A percentile compares a stretch with the other conserved stretches of the same genome.
Evolutionary conservation across 1,140 invertebrate species (phyloP).

Genomic region (Brachionus rubens): DNA sequence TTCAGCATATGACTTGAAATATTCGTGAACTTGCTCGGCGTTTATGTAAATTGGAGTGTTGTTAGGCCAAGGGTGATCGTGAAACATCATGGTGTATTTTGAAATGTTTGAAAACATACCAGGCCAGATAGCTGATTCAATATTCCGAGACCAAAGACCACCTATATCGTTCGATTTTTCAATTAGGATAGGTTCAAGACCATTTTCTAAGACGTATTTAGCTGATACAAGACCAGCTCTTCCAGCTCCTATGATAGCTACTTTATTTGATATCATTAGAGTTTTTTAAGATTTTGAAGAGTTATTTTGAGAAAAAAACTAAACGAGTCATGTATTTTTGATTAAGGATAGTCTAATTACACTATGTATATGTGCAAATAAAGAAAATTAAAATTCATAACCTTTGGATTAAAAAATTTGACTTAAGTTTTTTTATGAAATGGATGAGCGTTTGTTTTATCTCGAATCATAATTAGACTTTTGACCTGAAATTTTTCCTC

Average conservation of each 20-base stretch:
- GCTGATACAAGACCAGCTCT: conserved; percentile 27
- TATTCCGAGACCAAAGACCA: conserved; percentile 30
- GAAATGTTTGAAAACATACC: conserved; percentile 74
- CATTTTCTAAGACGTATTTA: not conserved
- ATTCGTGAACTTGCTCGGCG: conserved; percentile 74
- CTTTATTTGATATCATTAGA: not conserved
- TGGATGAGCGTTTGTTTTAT: too few relatives aligned
- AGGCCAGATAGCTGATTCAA: not conserved
- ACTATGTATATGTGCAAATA: too few relatives aligned
- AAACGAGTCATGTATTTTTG: too few relatives aligned
- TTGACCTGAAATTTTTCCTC: too few relatives aligned
- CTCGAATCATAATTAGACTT: too few relatives aligned
- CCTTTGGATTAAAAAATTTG: too few relatives aligned
- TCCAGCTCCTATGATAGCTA: conserved; percentile 42
- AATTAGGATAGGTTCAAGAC: conserved; percentile 30
- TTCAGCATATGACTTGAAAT: conserved; percentile 72
- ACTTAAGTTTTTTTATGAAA: too few relatives aligned
- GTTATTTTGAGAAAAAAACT: too few relatives aligned
- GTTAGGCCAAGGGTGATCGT: conserved; percentile 71
- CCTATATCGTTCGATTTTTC: conserved; percentile 5
- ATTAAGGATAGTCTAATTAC: too few relatives aligned
- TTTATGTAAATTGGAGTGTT: conserved; percentile 70
- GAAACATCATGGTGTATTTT: conserved; percentile 83
- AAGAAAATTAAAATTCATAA: too few relatives aligned
- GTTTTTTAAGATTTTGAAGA: too few relatives aligned